A percentile compares a stretch with the other conserved stretches of the same genome.
Evolutionary conservation across 2,797 vertebrate species (phyloP).

Genomic region (Amphiprion clarkii): DNA sequence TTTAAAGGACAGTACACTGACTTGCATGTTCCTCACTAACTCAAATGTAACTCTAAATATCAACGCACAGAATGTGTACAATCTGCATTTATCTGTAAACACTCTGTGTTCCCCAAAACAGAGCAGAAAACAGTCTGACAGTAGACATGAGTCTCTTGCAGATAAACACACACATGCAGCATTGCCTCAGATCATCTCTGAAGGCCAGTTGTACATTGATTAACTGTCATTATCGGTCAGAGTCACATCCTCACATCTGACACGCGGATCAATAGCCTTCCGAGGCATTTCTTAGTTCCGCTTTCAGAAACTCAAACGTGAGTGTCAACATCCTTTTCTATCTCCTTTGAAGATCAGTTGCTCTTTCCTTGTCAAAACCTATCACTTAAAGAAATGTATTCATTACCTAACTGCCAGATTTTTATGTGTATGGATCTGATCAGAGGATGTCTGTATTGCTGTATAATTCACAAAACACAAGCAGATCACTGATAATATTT

Average conservation of each 20-base stretch:
- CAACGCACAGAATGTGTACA: neutral
- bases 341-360: constrained; percentile 43
- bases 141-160: constrained; percentile 26
- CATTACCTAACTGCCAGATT: constrained; percentile 15
- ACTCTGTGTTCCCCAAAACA: neutral
- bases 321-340: constrained; percentile 35
- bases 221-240: constrained; percentile 72
- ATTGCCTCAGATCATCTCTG: constrained; percentile 34
- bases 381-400: constrained; percentile 7
- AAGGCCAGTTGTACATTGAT: constrained; percentile 65
- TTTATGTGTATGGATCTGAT: neutral
- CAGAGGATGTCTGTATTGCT: neutral
- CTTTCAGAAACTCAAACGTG: constrained; percentile 59
- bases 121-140: constrained; percentile 29
- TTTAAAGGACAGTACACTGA: constrained; percentile 1
- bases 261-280: constrained; percentile 70
- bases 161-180: constrained; percentile 25
- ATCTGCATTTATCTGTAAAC: neutral
- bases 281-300: constrained; percentile 53
- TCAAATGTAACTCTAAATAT: neutral
- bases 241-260: constrained; percentile 58
- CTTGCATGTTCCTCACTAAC: neutral
- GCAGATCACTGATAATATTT: neutral
- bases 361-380: constrained; percentile 51
- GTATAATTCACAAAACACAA: constrained; percentile 5